Evolutionary conservation across 2,113 vertebrate species (phyloP).

Genomic region (Petromus typicus): DNA sequence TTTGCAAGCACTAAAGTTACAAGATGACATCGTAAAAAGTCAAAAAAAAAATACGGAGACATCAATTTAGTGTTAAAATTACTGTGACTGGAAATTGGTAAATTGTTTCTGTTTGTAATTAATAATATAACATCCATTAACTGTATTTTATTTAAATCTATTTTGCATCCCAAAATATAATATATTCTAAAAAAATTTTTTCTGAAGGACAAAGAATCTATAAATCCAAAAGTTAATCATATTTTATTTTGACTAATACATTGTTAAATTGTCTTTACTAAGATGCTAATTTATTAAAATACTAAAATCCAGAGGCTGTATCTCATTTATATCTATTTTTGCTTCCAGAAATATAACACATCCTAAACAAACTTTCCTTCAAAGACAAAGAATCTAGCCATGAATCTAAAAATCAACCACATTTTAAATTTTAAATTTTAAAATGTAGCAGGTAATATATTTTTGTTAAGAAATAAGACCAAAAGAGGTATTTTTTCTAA

Average conservation of each 20-base stretch:
- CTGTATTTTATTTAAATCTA: background rate
- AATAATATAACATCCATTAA: background rate
- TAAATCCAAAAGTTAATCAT: background rate
- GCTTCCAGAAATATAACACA: background rate
- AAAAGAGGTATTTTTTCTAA: background rate
- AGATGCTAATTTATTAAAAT: conserved; percentile 11
- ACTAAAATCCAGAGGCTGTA: background rate
- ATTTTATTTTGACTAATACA: background rate
- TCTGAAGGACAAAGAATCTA: background rate
- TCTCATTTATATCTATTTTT: background rate
- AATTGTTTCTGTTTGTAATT: background rate
- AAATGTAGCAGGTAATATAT: background rate
- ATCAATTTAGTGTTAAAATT: conserved; percentile 17
- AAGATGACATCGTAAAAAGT: conserved; percentile 36
- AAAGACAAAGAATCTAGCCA: background rate
- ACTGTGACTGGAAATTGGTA: background rate
- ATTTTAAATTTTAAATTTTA: conserved; percentile 37
- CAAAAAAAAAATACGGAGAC: background rate
- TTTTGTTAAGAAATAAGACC: conserved; percentile 10
- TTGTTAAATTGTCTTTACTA: background rate
- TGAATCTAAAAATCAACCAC: background rate
- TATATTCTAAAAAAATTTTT: background rate
- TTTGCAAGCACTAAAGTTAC: conserved; percentile 27
- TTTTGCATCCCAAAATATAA: background rate
- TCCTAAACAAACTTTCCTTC: background rate